Percentiles rank a stretch among this genome's conserved stretches.
These are phyloP conservation scores for Caenorhabditis latens DNA, from an alignment of 1,140 invertebrate genomes.

Conservation along the genomic window DNA sequence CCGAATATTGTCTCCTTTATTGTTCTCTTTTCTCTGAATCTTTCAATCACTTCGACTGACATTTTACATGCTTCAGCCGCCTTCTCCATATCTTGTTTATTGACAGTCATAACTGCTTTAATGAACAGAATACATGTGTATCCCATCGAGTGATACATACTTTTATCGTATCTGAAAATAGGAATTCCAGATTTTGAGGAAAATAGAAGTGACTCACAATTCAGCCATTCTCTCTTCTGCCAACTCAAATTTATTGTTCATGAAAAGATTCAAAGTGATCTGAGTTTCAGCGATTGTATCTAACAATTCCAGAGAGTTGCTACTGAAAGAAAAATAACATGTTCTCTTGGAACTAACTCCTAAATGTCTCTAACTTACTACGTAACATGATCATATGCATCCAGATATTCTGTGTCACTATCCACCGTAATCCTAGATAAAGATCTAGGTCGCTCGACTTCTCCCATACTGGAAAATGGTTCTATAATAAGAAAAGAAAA, in stretches of 20 bases:
- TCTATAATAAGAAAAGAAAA: neutral
- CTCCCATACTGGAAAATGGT: constrained; percentile 22
- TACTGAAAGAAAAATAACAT: constrained; percentile 55
- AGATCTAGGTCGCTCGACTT: constrained; percentile 57
- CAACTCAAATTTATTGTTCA: constrained; percentile 89
- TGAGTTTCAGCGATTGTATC: constrained; percentile 83
- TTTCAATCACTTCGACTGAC: constrained; percentile 85
- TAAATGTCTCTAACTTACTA: constrained; percentile 52
- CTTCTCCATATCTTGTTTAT: constrained; percentile 84
- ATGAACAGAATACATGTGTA: constrained; percentile 89
- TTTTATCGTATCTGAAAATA: constrained; percentile 83
- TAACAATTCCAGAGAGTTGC: constrained; percentile 78
- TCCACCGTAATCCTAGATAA: constrained; percentile 50
- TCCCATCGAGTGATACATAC: constrained; percentile 93
- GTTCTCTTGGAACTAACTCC: neutral
- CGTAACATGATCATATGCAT: constrained; percentile 60
- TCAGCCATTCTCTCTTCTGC: constrained; percentile 85
- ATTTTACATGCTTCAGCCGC: constrained; percentile 84
- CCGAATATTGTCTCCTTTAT: constrained; percentile 84
- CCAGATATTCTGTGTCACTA: constrained; percentile 59
- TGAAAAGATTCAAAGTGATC: constrained; percentile 85
- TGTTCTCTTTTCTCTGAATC: constrained; percentile 83
- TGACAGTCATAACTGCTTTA: constrained; percentile 92
- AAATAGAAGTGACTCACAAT: constrained; percentile 80
- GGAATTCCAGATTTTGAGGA: neutral